A percentile compares a stretch with the other conserved stretches of the same genome.
These are phyloP conservation scores for Ascaphus truei DNA, from an alignment of 2,113 vertebrate genomes.

Conservation along the genomic window DNA sequence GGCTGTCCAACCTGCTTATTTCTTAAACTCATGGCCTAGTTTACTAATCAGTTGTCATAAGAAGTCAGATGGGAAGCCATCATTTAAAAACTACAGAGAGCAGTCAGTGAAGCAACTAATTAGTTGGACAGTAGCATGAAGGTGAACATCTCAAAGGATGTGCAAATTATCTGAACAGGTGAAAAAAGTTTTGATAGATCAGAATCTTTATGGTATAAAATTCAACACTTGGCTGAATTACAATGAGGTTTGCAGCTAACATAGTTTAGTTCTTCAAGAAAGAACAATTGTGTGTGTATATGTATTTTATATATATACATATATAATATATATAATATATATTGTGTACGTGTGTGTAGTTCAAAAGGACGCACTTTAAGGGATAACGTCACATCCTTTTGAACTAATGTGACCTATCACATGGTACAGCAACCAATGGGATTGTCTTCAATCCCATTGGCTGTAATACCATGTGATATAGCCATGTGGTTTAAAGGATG, in stretches of 20 bases:
- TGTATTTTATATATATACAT: background rate
- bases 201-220: conserved; percentile 40
- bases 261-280: background rate
- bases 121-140: conserved; percentile 58
- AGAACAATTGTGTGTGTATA: too few species aligned
- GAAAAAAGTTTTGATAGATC: conserved; percentile 50
- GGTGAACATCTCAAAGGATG: conserved; percentile 55
- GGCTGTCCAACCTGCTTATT: conserved; percentile 51
- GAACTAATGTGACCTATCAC: too few species aligned
- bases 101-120: conserved; percentile 66
- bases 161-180: conserved; percentile 53
- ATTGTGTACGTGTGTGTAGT: too few species aligned
- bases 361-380: too few species aligned
- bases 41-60: conserved; percentile 63
- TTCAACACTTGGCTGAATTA: conserved; percentile 39
- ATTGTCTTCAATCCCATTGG: too few species aligned
- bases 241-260: background rate
- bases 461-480: too few species aligned
- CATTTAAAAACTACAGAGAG: conserved; percentile 57
- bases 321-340: background rate
- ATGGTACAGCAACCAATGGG: too few species aligned
- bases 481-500: too few species aligned
- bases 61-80: conserved; percentile 58
- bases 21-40: conserved; percentile 62
- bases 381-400: too few species aligned